Conservation (phyloP, 2,888 invertebrate species). For the Eupithecia centaureata region DNA sequence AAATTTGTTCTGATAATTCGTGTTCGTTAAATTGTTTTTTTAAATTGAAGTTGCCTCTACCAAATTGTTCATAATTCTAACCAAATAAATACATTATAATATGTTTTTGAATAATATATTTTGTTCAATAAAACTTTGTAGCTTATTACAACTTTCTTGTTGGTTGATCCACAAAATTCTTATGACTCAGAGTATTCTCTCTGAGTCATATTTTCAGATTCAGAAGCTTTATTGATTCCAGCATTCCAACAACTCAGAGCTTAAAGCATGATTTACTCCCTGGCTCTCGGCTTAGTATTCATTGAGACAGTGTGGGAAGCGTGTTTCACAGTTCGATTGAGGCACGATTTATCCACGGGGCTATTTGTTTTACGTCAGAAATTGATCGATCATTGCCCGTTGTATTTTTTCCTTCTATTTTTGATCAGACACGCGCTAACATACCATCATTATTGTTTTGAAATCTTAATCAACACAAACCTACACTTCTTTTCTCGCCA, state of each 20-base stretch:
- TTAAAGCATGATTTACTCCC: conserved; percentile 22
- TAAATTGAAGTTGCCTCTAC: background rate
- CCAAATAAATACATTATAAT: background rate
- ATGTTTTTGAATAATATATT: background rate
- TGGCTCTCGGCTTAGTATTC: conserved; percentile 35
- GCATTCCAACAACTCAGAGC: conserved; percentile 19
- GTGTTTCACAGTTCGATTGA: conserved; percentile 56
- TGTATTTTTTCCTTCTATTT: conserved; percentile 65
- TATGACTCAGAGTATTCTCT: background rate
- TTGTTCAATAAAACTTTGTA: background rate
- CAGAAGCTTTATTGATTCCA: conserved; percentile 22
- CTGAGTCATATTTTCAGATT: conserved; percentile 24
- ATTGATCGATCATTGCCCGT: conserved; percentile 76
- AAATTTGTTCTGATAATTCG: conserved; percentile 6
- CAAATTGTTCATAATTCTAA: background rate
- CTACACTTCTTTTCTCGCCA: conserved; percentile 32
- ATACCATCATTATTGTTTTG: conserved; percentile 40
- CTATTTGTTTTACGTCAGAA: conserved; percentile 80
- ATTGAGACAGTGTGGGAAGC: conserved; percentile 53
- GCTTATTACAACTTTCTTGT: background rate
- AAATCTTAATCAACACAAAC: conserved; percentile 41
- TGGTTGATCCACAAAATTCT: background rate
- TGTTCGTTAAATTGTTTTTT: conserved; percentile 1
- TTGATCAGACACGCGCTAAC: conserved; percentile 53
- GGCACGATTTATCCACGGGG: conserved; percentile 67